Evolutionary conservation across 1,140 invertebrate genomes (phyloP), one percentile per base, ranked within the genome.

Genomic region (Pomphorhynchus laevis): DNA sequence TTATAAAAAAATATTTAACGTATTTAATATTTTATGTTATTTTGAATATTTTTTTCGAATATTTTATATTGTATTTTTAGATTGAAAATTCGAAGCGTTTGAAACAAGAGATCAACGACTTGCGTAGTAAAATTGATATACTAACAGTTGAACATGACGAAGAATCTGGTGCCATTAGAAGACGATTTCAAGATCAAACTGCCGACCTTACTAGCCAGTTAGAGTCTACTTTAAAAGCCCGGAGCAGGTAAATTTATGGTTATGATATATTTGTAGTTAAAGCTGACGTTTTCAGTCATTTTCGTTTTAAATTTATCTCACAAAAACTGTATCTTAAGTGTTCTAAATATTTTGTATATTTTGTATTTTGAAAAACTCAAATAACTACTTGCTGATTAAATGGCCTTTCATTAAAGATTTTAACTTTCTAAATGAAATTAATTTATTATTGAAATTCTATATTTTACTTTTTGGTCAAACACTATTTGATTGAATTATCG

Each of bases 81-180:
- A 31, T 41, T 25, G 40, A 41, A 20, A 34, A 16, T 18, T 35
- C 24, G 22, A 41, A 37, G 12, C 8, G 35, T 4, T 22, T 42
- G 6, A 37, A 17, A 20, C 41, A 42, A 31, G 41, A 42, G 38
- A 42, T 42, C 4, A 1, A 21, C 24, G 41, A 42, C 20, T 24
- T 42, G 12, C 34, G 24, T 16, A 24, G 32, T 29, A 42, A 29
- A 33, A 20, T 42, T 9, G 41, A 42, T 1, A 14, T 32, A 20
- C 11, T 12, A n/a, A 20, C 16, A 21, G 22, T 9, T 20, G 41
- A 42, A 38, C 36, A 31, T 31, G 41, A 42, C 23, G 41, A 42
- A 22, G 29, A 20, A n/a, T 20, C n/a, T n/a, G 20, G 24, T 21
- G 22, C 23, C 14, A 2, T 42, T 9, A 36, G 33, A 20, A 23